phyloP scores from a whole-genome alignment of 2,113 vertebrate genomes.

The Felis chaus region DNA sequence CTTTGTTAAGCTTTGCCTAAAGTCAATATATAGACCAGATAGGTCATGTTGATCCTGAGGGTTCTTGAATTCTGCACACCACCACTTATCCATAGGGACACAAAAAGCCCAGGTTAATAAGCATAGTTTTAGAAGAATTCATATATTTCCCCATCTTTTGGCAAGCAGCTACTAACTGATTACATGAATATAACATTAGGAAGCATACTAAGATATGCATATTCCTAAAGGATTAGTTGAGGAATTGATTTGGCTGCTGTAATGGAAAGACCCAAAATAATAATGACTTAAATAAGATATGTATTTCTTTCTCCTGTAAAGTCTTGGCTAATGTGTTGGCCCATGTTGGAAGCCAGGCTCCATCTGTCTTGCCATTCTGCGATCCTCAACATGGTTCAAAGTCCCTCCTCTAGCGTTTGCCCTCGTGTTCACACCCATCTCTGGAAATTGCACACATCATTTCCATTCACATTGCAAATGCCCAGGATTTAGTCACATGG shows the following conservation, averaged over 20 bases:
- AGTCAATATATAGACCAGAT: neutral
- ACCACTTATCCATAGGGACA: neutral
- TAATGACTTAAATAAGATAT: neutral
- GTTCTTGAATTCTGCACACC: neutral
- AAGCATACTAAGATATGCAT: slow-evolving; percentile 12
- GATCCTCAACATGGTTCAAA: neutral
- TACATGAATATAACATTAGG: slow-evolving; percentile 25
- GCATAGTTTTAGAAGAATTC: slow-evolving; percentile 9
- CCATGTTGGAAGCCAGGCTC: neutral
- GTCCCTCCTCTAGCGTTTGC: neutral
- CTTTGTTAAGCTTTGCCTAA: neutral
- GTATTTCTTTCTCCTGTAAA: neutral
- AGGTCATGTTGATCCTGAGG: neutral
- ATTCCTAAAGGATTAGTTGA: slow-evolving; percentile 4
- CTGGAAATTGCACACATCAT: neutral
- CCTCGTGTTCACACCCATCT: neutral
- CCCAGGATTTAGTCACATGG: neutral
- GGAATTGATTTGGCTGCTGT: neutral
- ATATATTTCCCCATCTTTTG: neutral
- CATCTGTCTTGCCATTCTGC: neutral
- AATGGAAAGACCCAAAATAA: neutral
- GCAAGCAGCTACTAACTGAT: slow-evolving; percentile 5
- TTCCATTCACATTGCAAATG: neutral
- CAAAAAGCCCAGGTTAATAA: neutral
- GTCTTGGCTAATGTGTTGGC: neutral